Conservation (phyloP, 2,888 invertebrate species). For the Heliothis peltigera region DNA sequence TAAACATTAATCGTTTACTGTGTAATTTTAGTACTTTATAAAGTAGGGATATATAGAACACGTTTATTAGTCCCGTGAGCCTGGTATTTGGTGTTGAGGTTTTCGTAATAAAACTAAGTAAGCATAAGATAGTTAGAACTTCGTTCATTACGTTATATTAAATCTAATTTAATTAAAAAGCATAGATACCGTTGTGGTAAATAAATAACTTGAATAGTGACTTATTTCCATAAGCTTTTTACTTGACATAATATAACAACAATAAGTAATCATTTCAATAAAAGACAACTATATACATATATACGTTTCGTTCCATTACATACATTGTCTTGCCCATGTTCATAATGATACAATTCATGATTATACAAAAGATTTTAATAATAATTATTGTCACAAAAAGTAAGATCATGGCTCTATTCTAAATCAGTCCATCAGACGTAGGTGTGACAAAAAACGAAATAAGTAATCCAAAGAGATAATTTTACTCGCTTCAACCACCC, state of each 20-base stretch:
- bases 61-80: conserved; percentile 14
- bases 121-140: conserved; percentile 5
- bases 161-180: conserved; percentile 13
- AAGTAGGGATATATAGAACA: conserved; percentile 9
- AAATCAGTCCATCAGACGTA: not conserved
- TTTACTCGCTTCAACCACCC: conserved; percentile 49
- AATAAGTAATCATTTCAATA: no score
- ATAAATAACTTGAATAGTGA: no score
- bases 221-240: no score
- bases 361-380: no score
- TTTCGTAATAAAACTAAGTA: conserved; percentile 5
- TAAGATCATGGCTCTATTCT: not conserved
- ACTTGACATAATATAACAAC: no score
- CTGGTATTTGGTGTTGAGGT: conserved; percentile 14
- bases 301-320: no score
- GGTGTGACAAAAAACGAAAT: conserved; percentile 19
- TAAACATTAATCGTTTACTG: conserved; percentile 26
- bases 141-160: conserved; percentile 9
- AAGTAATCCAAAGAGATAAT: conserved; percentile 24
- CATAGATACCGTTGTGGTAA: no score
- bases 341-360: no score
- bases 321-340: no score
- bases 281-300: no score
- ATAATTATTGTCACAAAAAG: no score
- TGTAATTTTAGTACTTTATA: conserved; percentile 15